Evolutionary conservation across 2,888 invertebrate genomes (phyloP).

Genomic region (Eristalis tenax): DNA sequence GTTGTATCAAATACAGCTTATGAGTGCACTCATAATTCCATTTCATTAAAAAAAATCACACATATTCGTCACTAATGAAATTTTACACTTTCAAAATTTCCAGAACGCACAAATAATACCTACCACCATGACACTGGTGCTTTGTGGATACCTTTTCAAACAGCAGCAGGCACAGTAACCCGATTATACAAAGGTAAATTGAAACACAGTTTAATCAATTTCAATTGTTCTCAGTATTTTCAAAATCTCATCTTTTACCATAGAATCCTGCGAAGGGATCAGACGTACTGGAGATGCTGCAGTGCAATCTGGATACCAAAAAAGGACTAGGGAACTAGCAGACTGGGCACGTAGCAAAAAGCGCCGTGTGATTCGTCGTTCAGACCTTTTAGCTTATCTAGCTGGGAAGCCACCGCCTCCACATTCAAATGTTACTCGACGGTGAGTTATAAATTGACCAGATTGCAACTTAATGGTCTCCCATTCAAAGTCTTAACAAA

Average conservation of each 20-base stretch:
- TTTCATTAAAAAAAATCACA: no score
- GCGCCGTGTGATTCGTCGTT: slow-evolving; percentile 86
- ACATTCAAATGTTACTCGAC: slow-evolving; percentile 82
- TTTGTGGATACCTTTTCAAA: slow-evolving; percentile 90
- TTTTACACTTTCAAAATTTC: neutral
- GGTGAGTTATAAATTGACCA: slow-evolving; percentile 76
- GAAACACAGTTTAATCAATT: no score
- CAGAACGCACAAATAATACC: slow-evolving; percentile 84
- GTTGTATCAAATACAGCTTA: no score
- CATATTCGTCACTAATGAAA: no score
- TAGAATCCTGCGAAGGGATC: slow-evolving; percentile 88
- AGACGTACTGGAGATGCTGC: slow-evolving; percentile 87
- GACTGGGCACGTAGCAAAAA: slow-evolving; percentile 89
- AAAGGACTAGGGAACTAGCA: slow-evolving; percentile 88
- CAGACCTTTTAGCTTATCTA: slow-evolving; percentile 89
- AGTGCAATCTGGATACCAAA: slow-evolving; percentile 87
- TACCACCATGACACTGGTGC: slow-evolving; percentile 83
- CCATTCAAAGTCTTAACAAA: neutral
- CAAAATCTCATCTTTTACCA: slow-evolving; percentile 23
- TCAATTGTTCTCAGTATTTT: neutral
- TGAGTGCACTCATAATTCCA: no score
- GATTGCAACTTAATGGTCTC: slow-evolving; percentile 36
- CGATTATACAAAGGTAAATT: slow-evolving; percentile 88
- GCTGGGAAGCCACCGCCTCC: slow-evolving; percentile 86
- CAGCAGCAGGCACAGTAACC: slow-evolving; percentile 89